Percentiles rank a stretch among this genome's conserved stretches.
These are phyloP conservation scores for Salminus brasiliensis DNA, from an alignment of 2,113 vertebrate species.

Conservation along the genomic window DNA sequence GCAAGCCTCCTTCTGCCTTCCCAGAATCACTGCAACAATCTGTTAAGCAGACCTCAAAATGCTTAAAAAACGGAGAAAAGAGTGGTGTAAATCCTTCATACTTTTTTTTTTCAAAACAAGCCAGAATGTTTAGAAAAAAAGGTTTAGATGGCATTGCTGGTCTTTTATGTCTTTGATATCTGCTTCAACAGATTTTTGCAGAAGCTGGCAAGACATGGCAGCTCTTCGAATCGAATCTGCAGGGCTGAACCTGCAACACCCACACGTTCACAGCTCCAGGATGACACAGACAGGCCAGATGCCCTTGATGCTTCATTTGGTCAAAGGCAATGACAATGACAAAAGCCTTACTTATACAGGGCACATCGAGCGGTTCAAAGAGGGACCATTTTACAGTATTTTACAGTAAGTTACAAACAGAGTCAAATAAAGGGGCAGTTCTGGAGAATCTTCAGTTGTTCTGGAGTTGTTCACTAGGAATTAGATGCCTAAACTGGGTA, in stretches of 20 bases:
- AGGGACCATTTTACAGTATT: no score
- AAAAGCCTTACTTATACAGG: neutral
- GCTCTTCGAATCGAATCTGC: conserved; percentile 59
- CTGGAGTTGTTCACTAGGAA: no score
- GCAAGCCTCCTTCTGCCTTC: conserved; percentile 77
- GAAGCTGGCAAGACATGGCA: conserved; percentile 50
- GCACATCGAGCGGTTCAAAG: no score
- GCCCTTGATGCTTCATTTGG: neutral
- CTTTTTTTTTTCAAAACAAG: conserved; percentile 59
- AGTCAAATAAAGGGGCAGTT: no score
- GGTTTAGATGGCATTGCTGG: conserved; percentile 72
- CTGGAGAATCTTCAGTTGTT: no score
- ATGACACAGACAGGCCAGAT: conserved; percentile 30
- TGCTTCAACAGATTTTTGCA: conserved; percentile 69
- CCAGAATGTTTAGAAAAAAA: conserved; percentile 74
- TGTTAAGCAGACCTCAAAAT: conserved; percentile 80
- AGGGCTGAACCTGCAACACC: conserved; percentile 46
- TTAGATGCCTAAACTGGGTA: no score
- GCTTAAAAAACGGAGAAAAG: conserved; percentile 73
- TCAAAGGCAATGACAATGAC: conserved; percentile 19
- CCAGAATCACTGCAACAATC: conserved; percentile 78
- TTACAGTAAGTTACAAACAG: no score
- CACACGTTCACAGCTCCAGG: neutral
- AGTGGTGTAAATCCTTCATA: conserved; percentile 77
- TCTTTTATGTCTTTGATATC: conserved; percentile 77